phyloP scores from a whole-genome alignment of 1,140 invertebrate species.

The Achroia grisella region DNA sequence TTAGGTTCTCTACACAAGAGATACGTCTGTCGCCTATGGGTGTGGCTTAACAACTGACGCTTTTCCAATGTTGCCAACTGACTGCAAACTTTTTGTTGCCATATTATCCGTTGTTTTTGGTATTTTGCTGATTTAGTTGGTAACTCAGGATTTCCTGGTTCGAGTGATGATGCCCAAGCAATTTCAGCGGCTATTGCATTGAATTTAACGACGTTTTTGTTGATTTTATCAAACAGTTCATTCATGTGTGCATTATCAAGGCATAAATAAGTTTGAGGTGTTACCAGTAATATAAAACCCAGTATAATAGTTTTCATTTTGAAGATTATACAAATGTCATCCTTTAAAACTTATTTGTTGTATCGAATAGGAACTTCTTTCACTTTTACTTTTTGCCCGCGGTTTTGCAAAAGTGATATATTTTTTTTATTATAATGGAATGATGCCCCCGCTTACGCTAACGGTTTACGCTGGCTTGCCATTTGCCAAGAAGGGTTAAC shows the following conservation, averaged over 20 bases:
- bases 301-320: neutral
- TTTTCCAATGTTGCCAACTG: constrained; percentile 21
- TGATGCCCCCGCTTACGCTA: too few relatives aligned
- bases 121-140: constrained; percentile 20
- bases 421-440: too few relatives aligned
- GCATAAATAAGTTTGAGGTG: neutral
- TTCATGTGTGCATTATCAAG: constrained; percentile 11
- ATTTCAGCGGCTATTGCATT: constrained; percentile 36
- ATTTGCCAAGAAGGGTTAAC: too few relatives aligned
- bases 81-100: constrained; percentile 34
- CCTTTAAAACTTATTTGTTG: neutral
- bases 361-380: too few relatives aligned
- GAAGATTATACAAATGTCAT: neutral
- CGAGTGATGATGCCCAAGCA: constrained; percentile 36
- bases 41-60: constrained; percentile 27
- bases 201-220: constrained; percentile 28
- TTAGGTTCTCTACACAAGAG: constrained; percentile 41
- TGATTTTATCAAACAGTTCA: constrained; percentile 31
- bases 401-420: too few relatives aligned
- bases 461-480: too few relatives aligned
- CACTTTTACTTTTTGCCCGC: too few relatives aligned
- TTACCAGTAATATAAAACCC: constrained; percentile 3
- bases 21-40: constrained; percentile 38
- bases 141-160: constrained; percentile 23
- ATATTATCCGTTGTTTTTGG: constrained; percentile 28